These are phyloP conservation scores for Tuberolachnus salignus DNA, from an alignment of 2,888 invertebrate genomes.

Conservation along the genomic window DNA sequence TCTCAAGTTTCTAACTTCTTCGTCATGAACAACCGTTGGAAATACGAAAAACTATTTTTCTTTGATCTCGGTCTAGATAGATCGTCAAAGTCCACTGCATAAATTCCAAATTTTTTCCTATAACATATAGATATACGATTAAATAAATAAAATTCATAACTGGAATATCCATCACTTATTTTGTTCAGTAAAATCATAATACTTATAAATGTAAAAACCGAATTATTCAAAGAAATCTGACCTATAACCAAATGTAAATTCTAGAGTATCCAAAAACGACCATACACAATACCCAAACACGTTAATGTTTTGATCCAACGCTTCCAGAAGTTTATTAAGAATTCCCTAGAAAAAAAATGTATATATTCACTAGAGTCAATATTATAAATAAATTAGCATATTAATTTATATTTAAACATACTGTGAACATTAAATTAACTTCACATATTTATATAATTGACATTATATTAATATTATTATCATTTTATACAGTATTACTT, in stretches of 20 bases:
- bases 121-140: background rate
- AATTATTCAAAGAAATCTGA: background rate
- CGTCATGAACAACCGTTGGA: background rate
- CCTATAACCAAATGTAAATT: slow-evolving; percentile 15
- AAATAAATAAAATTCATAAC: background rate
- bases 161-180: no score
- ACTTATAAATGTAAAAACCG: no score
- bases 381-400: no score
- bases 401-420: no score
- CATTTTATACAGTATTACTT: no score
- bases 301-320: background rate
- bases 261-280: slow-evolving; percentile 1
- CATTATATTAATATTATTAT: no score
- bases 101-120: slow-evolving; percentile 28
- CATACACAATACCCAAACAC: slow-evolving; percentile 6
- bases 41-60: background rate
- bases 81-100: slow-evolving; percentile 4
- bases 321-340: background rate
- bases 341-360: no score
- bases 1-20: background rate
- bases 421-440: background rate
- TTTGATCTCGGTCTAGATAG: background rate
- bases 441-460: no score
- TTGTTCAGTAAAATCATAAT: no score
- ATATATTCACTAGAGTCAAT: no score